Conservation (phyloP, 2,113 vertebrate species). For the Apus apus region DNA sequence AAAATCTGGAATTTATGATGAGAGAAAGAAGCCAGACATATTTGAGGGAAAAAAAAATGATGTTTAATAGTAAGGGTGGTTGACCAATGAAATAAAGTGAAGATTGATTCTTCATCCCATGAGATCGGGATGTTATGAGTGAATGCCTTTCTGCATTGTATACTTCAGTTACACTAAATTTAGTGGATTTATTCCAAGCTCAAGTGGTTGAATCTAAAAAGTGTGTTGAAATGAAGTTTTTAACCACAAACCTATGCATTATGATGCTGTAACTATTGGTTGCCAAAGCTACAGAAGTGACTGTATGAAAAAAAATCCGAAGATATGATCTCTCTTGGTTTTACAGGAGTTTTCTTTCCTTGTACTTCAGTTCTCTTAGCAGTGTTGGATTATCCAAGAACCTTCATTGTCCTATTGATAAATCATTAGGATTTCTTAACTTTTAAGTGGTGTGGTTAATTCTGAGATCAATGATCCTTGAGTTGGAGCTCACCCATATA, state of each 20-base stretch:
- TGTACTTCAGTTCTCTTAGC: not conserved
- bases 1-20: not conserved
- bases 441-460: not conserved
- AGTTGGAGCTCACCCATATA: not conserved
- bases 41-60: not conserved
- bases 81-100: not conserved
- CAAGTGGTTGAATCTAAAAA: not conserved
- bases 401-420: not conserved
- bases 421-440: not conserved
- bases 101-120: not conserved
- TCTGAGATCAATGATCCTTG: not conserved
- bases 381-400: not conserved
- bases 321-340: not conserved
- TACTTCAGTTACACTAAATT: not conserved
- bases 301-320: not conserved
- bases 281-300: not conserved
- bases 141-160: not conserved
- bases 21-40: rapidly evolving
- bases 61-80: not conserved
- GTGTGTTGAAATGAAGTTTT: not conserved
- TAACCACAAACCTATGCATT: not conserved
- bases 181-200: not conserved
- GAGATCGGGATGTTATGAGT: not conserved
- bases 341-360: not conserved
- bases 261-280: not conserved